These are phyloP conservation scores for Watsonalla binaria DNA, from an alignment of 2,888 invertebrate genomes.

Conservation along the genomic window DNA sequence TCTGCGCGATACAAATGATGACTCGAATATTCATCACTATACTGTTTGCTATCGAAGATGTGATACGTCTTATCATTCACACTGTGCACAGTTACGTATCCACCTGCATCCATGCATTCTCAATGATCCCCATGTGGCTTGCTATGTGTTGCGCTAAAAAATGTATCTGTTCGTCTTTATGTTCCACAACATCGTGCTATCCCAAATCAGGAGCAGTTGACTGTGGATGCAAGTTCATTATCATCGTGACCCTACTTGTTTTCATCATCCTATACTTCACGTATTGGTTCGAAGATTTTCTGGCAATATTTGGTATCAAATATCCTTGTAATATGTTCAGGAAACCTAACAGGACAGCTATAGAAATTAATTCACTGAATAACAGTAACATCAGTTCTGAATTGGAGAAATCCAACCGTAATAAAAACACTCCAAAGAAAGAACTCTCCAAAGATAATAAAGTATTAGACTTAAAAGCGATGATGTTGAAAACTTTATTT, in stretches of 20 bases:
- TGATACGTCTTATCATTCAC: constrained; percentile 28
- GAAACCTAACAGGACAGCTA: constrained; percentile 3
- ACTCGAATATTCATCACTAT: constrained; percentile 27
- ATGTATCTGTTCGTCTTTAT: constrained; percentile 14
- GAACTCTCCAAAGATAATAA: no score
- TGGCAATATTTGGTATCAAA: constrained; percentile 16
- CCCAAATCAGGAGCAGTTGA: constrained; percentile 3
- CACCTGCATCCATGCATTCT: constrained; percentile 21
- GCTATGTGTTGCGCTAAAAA: constrained; percentile 24
- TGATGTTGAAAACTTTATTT: no score
- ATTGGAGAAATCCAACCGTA: neutral
- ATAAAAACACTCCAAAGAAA: neutral
- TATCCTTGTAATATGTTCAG: constrained; percentile 18
- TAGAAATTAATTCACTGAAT: neutral
- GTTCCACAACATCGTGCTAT: constrained; percentile 8
- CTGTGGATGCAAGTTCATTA: constrained; percentile 18
- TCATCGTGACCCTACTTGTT: constrained; percentile 17
- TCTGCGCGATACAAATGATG: constrained; percentile 28
- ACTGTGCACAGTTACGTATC: constrained; percentile 30
- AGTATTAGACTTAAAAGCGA: no score
- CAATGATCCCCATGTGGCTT: constrained; percentile 27
- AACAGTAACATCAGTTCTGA: neutral
- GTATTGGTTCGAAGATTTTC: constrained; percentile 25
- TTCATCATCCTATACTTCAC: constrained; percentile 25
- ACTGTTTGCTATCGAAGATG: constrained; percentile 33